Evolutionary conservation across 2,113 vertebrate genomes (phyloP).

Genomic region (Spheniscus mendiculus): DNA sequence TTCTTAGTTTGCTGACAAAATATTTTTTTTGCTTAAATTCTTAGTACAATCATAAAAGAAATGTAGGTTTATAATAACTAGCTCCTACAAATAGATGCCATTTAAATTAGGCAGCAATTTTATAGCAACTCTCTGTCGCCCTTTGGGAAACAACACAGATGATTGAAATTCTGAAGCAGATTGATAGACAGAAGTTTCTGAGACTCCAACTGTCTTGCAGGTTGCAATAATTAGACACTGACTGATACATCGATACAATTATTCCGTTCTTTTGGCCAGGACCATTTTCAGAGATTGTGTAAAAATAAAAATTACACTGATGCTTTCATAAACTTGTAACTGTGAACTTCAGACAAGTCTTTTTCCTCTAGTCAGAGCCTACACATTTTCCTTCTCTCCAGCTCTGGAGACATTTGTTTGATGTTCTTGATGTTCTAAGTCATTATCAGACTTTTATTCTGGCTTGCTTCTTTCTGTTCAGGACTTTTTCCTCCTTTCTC

Average conservation of each 20-base stretch:
- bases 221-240: background rate
- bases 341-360: background rate
- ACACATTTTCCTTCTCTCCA: background rate
- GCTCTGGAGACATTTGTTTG: background rate
- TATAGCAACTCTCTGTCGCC: background rate
- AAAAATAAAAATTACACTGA: background rate
- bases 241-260: fast-evolving
- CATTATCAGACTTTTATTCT: background rate
- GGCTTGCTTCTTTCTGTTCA: background rate
- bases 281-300: background rate
- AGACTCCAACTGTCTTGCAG: background rate
- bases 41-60: background rate
- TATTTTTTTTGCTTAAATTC: background rate
- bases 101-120: background rate
- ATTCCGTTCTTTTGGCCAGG: background rate
- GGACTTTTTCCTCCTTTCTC: background rate
- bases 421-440: background rate
- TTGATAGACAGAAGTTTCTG: background rate
- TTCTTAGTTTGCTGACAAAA: background rate
- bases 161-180: background rate
- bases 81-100: background rate
- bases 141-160: background rate
- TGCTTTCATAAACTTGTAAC: background rate
- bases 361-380: background rate
- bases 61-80: background rate